Evolutionary conservation across 1,140 invertebrate species (phyloP).

Genomic region (Achatina immaculata): DNA sequence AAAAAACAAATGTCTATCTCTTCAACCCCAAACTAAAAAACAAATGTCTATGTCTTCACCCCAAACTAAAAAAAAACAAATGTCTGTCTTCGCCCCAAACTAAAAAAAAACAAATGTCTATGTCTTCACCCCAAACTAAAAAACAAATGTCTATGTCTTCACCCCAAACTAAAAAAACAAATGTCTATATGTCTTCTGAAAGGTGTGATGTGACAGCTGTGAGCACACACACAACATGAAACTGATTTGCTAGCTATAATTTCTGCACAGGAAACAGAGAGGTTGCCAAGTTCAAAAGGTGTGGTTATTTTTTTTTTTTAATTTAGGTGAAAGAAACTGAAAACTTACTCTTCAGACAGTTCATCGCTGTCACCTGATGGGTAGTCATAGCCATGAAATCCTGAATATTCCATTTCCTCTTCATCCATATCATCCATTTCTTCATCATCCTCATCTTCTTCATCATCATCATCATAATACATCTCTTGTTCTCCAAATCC

Average conservation of each 20-base stretch:
- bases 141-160: too few species aligned
- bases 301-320: background rate
- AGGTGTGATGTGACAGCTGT: too few species aligned
- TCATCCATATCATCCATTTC: constrained; percentile 12
- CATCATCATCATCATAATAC: constrained; percentile 34
- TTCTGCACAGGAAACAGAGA: background rate
- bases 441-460: constrained; percentile 25
- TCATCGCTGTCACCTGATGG: constrained; percentile 22
- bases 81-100: too few species aligned
- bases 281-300: background rate
- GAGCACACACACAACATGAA: too few species aligned
- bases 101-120: too few species aligned
- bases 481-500: constrained; percentile 11
- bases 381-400: constrained; percentile 4
- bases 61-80: too few species aligned
- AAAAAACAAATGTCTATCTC: too few species aligned
- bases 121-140: too few species aligned
- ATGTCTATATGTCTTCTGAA: too few species aligned
- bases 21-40: too few species aligned
- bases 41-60: too few species aligned
- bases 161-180: too few species aligned
- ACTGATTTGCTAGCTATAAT: background rate
- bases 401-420: background rate
- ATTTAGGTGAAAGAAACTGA: background rate
- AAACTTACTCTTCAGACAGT: constrained; percentile 29